Evolutionary conservation across 2,888 invertebrate species (phyloP), one percentile per base, ranked within the genome.

Genomic region (Thecophora atra): DNA sequence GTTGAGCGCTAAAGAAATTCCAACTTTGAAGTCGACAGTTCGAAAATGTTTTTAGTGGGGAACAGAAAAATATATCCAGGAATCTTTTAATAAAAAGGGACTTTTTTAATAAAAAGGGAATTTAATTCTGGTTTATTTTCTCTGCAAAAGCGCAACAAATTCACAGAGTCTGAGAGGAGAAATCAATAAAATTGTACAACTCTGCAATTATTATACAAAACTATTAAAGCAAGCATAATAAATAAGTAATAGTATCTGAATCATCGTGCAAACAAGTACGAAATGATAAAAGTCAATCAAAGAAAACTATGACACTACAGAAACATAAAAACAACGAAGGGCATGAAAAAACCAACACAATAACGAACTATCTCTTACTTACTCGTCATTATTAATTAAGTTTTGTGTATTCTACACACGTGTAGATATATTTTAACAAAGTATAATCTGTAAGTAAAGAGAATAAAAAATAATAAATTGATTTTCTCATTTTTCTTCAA

Each of bases 321-420:
- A 26, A 51, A 60, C 6, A 5, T 11, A 21, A 64, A 64, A 63
- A n/a, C 64, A 64, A 44, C 21, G n/a, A n/a, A n/a, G n/a, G n/a
- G n/a, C n/a, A n/a, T n/a, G n/a, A 42, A 64, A 64, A 28, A 7
- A 63, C n/a, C 64, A 64, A 44, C 42, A 60, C 60, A 24, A 28
- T 21, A 64, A 44, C 42, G 47, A 64, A 13, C 47, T 47, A 63
- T n/a, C 63, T 37, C 37, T 42, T 63, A 64, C 64, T 64, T 64
- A 64, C 63, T 64, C 64, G 64, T 64, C 64, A 64, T 64, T 64
- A 37, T 64, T 64, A 47, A 8, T 37, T 37, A 37, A 37, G 44
- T 26, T 64, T 64, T 64, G 44, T 37, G 11, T 8, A 37, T 37
- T 8, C 11, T 37, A 37, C 37, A 37, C 37, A 37, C n/a, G 47